Conservation (phyloP, 2,797 vertebrate genomes). For the Alcedo atthis region DNA sequence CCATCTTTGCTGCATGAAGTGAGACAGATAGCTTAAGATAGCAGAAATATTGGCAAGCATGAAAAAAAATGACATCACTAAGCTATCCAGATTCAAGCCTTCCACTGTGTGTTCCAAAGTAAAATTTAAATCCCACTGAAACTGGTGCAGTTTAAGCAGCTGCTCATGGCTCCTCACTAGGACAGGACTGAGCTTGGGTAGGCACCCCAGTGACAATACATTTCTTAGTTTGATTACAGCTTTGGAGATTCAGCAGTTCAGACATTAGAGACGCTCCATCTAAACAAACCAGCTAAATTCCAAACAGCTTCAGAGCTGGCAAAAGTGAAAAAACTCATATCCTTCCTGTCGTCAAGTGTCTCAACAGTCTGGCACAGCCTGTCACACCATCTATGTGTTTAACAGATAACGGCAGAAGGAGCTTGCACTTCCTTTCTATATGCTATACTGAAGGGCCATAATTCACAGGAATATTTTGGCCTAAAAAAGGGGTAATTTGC, state of each 20-base stretch:
- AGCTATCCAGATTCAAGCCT: background rate
- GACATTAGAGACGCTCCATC: background rate
- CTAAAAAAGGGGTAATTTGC: background rate
- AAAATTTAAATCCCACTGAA: background rate
- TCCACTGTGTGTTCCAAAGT: background rate
- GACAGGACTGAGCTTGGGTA: background rate
- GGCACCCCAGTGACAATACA: fast-evolving
- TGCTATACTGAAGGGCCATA: background rate
- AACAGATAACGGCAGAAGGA: background rate
- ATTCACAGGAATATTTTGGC: background rate
- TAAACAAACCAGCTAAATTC: background rate
- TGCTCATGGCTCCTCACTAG: background rate
- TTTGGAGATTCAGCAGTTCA: background rate
- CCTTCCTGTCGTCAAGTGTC: background rate
- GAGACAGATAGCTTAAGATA: background rate
- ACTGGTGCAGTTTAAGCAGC: background rate
- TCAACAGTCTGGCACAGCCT: background rate
- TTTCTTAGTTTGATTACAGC: background rate
- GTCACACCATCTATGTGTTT: fast-evolving
- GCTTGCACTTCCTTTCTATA: background rate
- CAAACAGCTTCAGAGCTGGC: background rate
- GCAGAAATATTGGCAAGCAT: background rate
- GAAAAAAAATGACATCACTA: background rate
- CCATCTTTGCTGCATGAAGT: background rate
- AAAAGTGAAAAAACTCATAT: background rate